Conservation (phyloP, 2,888 invertebrate species). For the Sarcophaga subvicina region DNA sequence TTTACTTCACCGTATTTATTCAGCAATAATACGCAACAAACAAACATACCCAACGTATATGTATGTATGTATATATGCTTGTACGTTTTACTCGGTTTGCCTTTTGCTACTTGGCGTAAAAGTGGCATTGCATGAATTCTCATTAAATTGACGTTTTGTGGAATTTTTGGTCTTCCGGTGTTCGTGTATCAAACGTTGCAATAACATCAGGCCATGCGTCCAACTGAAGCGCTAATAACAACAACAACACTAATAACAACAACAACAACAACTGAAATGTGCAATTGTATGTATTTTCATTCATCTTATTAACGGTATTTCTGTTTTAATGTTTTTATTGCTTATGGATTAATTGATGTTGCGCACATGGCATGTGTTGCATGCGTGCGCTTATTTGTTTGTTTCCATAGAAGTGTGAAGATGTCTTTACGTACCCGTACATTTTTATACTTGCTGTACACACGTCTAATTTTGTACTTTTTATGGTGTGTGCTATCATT, state of each 20-base stretch:
- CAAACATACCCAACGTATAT: too few relatives aligned
- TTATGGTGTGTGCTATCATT: not conserved
- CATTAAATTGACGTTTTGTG: constrained; percentile 72
- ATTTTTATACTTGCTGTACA: constrained; percentile 37
- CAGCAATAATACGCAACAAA: not conserved
- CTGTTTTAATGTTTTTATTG: constrained; percentile 37
- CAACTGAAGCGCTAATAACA: constrained; percentile 1
- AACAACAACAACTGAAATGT: constrained; percentile 21
- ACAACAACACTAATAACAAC: constrained; percentile 3
- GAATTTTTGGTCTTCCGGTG: constrained; percentile 73
- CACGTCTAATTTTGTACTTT: constrained; percentile 17
- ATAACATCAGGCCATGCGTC: constrained; percentile 16
- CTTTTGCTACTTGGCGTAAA: constrained; percentile 67
- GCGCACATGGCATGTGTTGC: constrained; percentile 32
- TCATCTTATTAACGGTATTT: constrained; percentile 2
- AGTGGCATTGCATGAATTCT: constrained; percentile 70
- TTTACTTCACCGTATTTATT: not conserved
- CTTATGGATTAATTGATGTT: constrained; percentile 63
- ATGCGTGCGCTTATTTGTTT: constrained; percentile 25
- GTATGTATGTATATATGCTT: too few relatives aligned
- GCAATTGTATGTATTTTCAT: constrained; percentile 27
- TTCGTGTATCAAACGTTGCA: constrained; percentile 37
- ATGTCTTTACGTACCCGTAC: constrained; percentile 26
- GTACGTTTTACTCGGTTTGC: constrained; percentile 54
- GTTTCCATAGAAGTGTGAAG: not conserved